Conservation (phyloP, 2,888 invertebrate species). For the Tiliacea aurago region DNA sequence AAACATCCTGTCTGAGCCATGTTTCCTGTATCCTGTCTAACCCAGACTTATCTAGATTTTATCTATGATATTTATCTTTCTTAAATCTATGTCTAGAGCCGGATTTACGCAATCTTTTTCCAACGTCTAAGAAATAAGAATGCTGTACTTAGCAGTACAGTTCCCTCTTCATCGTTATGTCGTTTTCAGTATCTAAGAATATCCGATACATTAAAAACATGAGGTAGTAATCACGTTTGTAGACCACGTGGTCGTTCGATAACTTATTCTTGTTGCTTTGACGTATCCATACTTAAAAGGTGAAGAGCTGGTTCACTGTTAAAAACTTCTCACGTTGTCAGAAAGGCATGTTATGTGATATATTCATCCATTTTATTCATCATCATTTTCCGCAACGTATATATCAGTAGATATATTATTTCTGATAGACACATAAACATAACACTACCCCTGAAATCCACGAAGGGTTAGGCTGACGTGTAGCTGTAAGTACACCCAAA, state of each 20-base stretch:
- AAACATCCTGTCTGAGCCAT: constrained; percentile 36
- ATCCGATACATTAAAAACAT: background rate
- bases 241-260: background rate
- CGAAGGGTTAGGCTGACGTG: background rate
- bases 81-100: background rate
- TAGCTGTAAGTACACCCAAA: background rate
- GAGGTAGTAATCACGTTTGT: background rate
- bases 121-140: background rate
- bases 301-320: background rate
- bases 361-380: background rate
- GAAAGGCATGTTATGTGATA: background rate
- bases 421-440: background rate
- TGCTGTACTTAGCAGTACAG: no score
- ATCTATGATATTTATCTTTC: no score
- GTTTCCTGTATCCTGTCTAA: constrained; percentile 47
- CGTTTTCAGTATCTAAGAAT: background rate
- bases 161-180: background rate
- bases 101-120: background rate
- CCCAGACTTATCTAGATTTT: constrained; percentile 14
- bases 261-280: constrained; percentile 1
- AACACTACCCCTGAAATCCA: background rate
- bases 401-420: background rate
- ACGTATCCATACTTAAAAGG: background rate
- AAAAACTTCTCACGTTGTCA: background rate
- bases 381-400: background rate